phyloP scores from a whole-genome alignment of 2,797 vertebrate genomes.

The Florisuga fusca region DNA sequence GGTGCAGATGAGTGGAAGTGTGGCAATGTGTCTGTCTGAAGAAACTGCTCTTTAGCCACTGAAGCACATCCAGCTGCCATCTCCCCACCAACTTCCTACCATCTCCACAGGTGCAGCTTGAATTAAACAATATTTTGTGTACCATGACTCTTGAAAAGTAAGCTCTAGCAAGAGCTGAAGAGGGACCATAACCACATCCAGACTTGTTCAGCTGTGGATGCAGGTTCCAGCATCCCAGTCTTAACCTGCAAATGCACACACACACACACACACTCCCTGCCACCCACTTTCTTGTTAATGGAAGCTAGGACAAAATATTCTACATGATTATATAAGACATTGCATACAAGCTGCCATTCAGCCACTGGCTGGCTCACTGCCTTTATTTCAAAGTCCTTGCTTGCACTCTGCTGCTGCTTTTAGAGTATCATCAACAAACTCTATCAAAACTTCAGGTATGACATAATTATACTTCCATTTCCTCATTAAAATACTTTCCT shows the following conservation, averaged over 20 bases:
- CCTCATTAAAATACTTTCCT: constrained; percentile 45
- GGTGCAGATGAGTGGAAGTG: neutral
- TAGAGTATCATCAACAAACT: constrained; percentile 4
- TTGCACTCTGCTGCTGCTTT: neutral
- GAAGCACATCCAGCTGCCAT: neutral
- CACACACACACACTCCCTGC: no score
- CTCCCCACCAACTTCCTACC: neutral
- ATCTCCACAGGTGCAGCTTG: neutral
- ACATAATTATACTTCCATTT: constrained; percentile 29
- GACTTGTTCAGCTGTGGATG: neutral
- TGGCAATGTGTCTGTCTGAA: neutral
- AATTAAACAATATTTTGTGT: neutral
- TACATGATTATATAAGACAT: neutral
- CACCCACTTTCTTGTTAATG: neutral
- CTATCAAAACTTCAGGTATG: constrained; percentile 11
- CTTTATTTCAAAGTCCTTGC: constrained; percentile 1
- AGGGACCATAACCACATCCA: neutral
- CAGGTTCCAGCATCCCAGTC: neutral
- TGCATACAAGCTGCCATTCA: neutral
- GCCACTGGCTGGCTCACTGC: neutral
- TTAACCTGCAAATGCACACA: neutral
- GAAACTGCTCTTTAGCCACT: neutral
- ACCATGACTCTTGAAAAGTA: neutral
- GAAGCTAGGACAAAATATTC: neutral
- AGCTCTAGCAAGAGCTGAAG: neutral